Evolutionary conservation across 2,888 invertebrate genomes (phyloP).

Genomic region (Andrena trimmerana): DNA sequence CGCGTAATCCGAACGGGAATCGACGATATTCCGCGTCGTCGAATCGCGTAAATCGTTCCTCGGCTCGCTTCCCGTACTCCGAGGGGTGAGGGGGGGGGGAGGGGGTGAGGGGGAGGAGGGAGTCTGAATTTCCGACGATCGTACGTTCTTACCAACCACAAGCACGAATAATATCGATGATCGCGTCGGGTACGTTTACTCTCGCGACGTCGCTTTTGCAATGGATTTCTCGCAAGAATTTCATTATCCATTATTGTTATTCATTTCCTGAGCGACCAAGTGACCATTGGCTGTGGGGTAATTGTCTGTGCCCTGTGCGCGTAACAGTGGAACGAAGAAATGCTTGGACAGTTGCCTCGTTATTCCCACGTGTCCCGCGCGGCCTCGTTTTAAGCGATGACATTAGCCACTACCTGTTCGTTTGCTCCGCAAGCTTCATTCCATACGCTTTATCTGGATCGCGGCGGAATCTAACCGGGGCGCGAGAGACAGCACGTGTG

Average conservation of each 20-base stretch:
- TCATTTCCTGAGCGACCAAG: background rate
- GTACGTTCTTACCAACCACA: constrained; percentile 5
- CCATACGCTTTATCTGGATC: constrained; percentile 15
- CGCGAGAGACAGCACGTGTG: constrained; percentile 26
- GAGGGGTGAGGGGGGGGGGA: no score
- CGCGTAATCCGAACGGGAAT: constrained; percentile 56
- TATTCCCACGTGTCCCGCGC: constrained; percentile 1
- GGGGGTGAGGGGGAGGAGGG: no score
- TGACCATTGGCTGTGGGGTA: no score
- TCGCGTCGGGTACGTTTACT: background rate
- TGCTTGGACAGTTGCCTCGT: constrained; percentile 27
- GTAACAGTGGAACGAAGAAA: background rate
- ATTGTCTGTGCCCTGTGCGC: no score
- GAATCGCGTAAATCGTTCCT: constrained; percentile 52
- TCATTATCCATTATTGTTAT: background rate
- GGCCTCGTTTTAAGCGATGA: constrained; percentile 9
- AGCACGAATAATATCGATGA: constrained; percentile 28
- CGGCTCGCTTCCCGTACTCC: constrained; percentile 4
- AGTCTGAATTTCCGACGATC: constrained; percentile 30
- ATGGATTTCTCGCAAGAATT: background rate
- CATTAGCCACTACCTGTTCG: constrained; percentile 14
- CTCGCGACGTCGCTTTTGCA: background rate
- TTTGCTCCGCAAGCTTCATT: constrained; percentile 3
- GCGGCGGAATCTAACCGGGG: constrained; percentile 11
- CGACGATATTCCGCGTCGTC: constrained; percentile 52